Conservation (phyloP, 2,888 invertebrate genomes). For the Amaurobius ferox region DNA sequence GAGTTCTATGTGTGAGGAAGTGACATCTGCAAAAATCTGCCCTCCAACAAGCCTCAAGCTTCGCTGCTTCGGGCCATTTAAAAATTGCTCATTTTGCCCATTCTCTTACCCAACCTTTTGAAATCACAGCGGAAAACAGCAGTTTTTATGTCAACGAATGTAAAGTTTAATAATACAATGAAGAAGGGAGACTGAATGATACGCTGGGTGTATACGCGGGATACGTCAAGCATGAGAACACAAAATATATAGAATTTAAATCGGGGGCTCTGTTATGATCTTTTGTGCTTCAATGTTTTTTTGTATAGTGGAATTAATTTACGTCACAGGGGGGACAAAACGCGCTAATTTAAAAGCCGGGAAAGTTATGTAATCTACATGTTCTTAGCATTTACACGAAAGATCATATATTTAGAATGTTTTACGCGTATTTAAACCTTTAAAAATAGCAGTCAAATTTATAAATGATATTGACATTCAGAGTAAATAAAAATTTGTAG, state of each 20-base stretch:
- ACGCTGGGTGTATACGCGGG: neutral
- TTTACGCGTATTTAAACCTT: no score
- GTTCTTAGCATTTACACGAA: no score
- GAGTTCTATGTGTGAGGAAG: neutral
- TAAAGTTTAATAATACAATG: conserved; percentile 22
- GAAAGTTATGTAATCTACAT: no score
- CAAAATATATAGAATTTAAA: neutral
- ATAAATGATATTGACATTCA: no score
- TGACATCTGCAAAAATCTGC: conserved; percentile 34
- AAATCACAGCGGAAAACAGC: conserved; percentile 18
- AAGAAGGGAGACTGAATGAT: conserved; percentile 2
- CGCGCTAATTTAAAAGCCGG: no score
- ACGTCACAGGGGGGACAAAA: neutral
- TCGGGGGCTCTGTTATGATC: neutral
- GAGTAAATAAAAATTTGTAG: no score
- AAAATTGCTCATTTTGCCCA: neutral
- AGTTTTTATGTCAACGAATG: conserved; percentile 18
- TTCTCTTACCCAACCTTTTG: conserved; percentile 10
- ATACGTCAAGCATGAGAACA: neutral
- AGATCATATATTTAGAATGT: no score
- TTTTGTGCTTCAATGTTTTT: neutral
- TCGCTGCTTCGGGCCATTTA: conserved; percentile 12
- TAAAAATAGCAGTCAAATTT: no score
- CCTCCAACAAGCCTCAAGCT: conserved; percentile 9
- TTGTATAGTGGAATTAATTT: neutral